Percentiles rank a stretch among this genome's conserved stretches.
Conservation (phyloP, 2,797 vertebrate genomes). For the Propithecus deckenii region DNA sequence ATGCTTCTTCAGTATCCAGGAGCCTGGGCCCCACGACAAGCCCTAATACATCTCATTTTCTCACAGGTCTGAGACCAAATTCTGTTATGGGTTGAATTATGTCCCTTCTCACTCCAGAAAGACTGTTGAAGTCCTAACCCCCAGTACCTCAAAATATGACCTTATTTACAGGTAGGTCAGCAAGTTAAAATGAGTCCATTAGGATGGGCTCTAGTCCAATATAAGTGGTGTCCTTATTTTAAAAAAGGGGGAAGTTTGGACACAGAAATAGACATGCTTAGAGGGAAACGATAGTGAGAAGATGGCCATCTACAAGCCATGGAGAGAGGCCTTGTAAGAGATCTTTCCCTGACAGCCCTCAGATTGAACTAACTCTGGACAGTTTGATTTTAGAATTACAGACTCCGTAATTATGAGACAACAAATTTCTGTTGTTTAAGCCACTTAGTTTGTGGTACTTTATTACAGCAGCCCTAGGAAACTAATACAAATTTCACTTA, state of each 20-base stretch:
- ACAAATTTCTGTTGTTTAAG: not conserved
- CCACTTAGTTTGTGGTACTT: not conserved
- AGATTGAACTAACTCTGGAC: not conserved
- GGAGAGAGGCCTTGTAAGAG: not conserved
- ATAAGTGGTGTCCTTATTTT: not conserved
- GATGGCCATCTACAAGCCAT: not conserved
- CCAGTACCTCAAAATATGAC: not conserved
- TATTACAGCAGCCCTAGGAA: not conserved
- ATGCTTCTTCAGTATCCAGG: not conserved
- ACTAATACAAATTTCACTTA: not conserved
- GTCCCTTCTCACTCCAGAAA: not conserved
- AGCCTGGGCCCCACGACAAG: rapidly evolving
- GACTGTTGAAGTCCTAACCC: not conserved
- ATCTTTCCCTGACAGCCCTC: not conserved
- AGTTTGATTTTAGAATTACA: not conserved
- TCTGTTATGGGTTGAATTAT: not conserved
- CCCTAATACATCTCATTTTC: not conserved
- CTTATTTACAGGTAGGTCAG: not conserved
- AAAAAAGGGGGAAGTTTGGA: not conserved
- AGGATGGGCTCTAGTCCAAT: not conserved
- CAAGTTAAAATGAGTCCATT: not conserved
- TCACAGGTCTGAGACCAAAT: not conserved
- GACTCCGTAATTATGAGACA: not conserved
- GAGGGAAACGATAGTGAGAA: not conserved
- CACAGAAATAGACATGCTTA: not conserved